phyloP scores from a whole-genome alignment of 2,888 invertebrate genomes.

The Ochlodes sylvanus region DNA sequence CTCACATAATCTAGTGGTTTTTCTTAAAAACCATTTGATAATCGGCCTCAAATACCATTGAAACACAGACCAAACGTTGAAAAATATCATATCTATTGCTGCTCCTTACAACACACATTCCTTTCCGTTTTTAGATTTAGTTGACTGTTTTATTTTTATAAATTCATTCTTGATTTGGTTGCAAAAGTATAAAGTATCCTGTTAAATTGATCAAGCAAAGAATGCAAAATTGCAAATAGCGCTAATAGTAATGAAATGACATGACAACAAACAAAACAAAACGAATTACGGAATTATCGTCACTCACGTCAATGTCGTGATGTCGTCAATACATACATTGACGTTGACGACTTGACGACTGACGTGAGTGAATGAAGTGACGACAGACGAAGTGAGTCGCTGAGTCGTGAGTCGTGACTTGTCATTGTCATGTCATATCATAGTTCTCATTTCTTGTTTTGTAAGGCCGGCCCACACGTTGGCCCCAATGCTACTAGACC shows the following conservation, averaged over 20 bases:
- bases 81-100: conserved; percentile 65
- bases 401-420: no score
- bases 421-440: no score
- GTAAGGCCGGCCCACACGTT: no score
- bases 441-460: no score
- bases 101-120: conserved; percentile 40
- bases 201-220: neutral
- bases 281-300: neutral
- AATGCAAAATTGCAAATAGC: neutral
- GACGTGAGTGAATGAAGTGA: no score
- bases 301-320: no score
- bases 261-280: neutral
- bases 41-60: conserved; percentile 91
- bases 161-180: neutral
- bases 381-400: no score
- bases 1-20: conserved; percentile 95
- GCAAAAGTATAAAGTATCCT: conserved; percentile 3
- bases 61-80: conserved; percentile 71
- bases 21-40: conserved; percentile 95
- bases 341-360: no score
- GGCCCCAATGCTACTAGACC: no score
- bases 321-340: no score
- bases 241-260: no score
- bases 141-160: conserved; percentile 4
- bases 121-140: conserved; percentile 6